phyloP scores from a whole-genome alignment of 2,888 invertebrate genomes.

The Hyles lineata region DNA sequence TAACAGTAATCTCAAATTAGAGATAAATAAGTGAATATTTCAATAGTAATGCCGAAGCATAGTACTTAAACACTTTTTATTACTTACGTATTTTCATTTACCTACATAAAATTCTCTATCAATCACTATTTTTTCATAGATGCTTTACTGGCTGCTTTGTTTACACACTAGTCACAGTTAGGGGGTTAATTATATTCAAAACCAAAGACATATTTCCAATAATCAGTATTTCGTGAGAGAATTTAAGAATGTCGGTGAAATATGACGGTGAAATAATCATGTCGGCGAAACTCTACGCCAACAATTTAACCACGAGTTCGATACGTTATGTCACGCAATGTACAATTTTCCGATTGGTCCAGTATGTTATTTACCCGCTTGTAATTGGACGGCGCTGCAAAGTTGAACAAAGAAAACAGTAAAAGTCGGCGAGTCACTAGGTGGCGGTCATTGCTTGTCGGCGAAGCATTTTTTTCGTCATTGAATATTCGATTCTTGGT shows the following conservation, averaged over 20 bases:
- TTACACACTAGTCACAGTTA: neutral
- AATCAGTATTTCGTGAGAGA: conserved; percentile 34
- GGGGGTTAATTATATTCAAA: neutral
- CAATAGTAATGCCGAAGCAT: too few species aligned
- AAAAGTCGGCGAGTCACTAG: conserved; percentile 67
- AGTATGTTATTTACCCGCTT: rapidly evolving
- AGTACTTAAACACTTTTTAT: too few species aligned
- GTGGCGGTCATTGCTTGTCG: conserved; percentile 65
- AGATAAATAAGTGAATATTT: too few species aligned
- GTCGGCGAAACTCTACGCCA: conserved; percentile 63
- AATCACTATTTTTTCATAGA: neutral
- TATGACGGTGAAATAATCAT: conserved; percentile 41
- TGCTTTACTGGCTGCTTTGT: neutral
- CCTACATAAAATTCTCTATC: too few species aligned
- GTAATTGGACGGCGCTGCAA: conserved; percentile 45
- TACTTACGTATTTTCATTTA: too few species aligned
- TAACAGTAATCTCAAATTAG: too few species aligned
- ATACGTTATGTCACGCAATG: conserved; percentile 50
- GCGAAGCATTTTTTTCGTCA: conserved; percentile 74
- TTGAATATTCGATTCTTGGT: conserved; percentile 70
- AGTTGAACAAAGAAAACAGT: conserved; percentile 55
- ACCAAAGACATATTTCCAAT: conserved; percentile 1
- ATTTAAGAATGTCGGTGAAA: conserved; percentile 51
- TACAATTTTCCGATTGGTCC: conserved; percentile 48
- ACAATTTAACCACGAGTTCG: conserved; percentile 58